Evolutionary conservation across 1,140 invertebrate genomes (phyloP).

Genomic region (Sminthurinus signatus): DNA sequence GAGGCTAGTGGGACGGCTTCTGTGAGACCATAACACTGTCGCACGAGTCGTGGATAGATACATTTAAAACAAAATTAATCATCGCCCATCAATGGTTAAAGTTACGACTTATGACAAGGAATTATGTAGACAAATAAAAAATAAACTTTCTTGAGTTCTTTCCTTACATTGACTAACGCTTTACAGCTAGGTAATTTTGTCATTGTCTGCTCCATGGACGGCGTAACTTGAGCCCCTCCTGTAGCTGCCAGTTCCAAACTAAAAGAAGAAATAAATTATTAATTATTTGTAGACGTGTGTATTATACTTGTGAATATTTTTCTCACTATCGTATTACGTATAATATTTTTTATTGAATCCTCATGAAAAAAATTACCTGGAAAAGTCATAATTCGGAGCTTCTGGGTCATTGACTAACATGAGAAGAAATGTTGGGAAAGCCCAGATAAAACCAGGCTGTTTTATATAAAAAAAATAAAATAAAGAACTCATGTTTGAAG

Average conservation of each 20-base stretch:
- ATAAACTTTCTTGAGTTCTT: no score
- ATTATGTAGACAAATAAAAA: background rate
- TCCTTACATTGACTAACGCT: constrained; percentile 28
- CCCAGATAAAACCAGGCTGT: constrained; percentile 18
- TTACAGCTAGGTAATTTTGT: constrained; percentile 23
- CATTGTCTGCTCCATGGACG: constrained; percentile 24
- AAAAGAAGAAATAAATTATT: background rate
- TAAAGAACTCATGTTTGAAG: no score
- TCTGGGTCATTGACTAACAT: constrained; percentile 20
- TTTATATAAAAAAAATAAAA: no score
- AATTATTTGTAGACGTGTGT: no score
- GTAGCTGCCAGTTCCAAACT: constrained; percentile 19
- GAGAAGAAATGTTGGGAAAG: constrained; percentile 21
- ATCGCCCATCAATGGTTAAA: background rate
- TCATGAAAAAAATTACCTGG: no score
- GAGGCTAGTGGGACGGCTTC: constrained; percentile 19
- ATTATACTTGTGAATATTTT: no score
- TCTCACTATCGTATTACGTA: no score
- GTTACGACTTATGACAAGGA: background rate
- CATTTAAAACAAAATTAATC: background rate
- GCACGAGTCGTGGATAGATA: background rate
- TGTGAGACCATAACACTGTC: constrained; percentile 32
- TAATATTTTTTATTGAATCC: no score
- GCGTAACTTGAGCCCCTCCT: constrained; percentile 32
- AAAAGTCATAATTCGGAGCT: constrained; percentile 30